A percentile compares a stretch with the other conserved stretches of the same genome.
Evolutionary conservation across 2,888 invertebrate genomes (phyloP).

Genomic region (Eupeodes latifasciatus): DNA sequence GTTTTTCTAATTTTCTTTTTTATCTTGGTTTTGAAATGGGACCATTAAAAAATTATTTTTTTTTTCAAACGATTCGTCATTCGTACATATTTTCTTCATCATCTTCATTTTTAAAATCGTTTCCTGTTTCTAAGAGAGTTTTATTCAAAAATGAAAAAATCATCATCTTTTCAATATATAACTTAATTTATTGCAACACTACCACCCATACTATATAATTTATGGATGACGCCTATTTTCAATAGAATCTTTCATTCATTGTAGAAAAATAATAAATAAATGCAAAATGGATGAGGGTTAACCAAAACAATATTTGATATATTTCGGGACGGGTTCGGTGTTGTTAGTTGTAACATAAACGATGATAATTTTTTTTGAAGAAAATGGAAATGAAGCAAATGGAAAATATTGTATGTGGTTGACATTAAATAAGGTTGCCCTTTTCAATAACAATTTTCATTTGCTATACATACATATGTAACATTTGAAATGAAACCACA

Average conservation of each 20-base stretch:
- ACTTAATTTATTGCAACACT: not conserved
- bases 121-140: no score
- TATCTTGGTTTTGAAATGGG: no score
- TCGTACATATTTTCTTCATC: not conserved
- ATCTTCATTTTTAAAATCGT: no score
- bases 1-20: not conserved
- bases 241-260: not conserved
- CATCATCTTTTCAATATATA: no score
- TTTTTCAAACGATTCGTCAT: no score
- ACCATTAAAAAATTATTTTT: no score
- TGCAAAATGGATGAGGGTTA: not conserved
- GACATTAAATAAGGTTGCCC: conserved; percentile 26
- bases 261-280: not conserved
- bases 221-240: not conserved
- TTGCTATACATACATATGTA: not conserved
- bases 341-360: not conserved
- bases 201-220: conserved; percentile 2
- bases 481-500: conserved; percentile 10
- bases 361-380: conserved; percentile 17
- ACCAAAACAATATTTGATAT: conserved; percentile 1
- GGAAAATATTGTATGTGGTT: conserved; percentile 13
- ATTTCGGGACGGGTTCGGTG: not conserved
- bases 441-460: conserved; percentile 32
- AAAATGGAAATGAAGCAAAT: conserved; percentile 12
- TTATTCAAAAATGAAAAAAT: no score